phyloP scores from a whole-genome alignment of 2,888 invertebrate species.

The Philereme vetulata region DNA sequence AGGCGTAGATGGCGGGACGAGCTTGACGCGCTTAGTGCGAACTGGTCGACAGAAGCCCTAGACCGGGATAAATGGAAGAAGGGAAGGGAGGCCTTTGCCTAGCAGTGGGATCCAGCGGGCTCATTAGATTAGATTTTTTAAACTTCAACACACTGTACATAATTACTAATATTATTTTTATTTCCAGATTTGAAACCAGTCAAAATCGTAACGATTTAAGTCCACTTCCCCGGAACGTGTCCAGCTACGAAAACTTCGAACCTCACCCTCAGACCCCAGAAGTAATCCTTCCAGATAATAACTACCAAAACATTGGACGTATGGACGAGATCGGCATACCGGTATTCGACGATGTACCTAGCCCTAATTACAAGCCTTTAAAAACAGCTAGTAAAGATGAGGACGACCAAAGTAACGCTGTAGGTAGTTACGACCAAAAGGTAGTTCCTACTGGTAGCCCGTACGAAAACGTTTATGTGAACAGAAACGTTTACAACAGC shows the following conservation, averaged over 20 bases:
- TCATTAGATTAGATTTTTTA: too few relatives aligned
- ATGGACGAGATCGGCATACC: conserved; percentile 80
- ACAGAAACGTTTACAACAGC: conserved; percentile 60
- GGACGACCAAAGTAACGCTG: conserved; percentile 51
- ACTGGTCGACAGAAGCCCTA: too few relatives aligned
- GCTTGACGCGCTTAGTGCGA: too few relatives aligned
- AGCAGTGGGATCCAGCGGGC: too few relatives aligned
- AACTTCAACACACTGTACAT: too few relatives aligned
- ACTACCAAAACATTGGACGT: conserved; percentile 67
- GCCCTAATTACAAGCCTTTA: background rate
- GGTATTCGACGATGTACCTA: conserved; percentile 62
- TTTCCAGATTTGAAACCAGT: conserved; percentile 78
- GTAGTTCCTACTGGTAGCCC: conserved; percentile 58
- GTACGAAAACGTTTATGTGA: conserved; percentile 85
- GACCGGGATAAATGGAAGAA: too few relatives aligned
- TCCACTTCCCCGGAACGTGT: conserved; percentile 70
- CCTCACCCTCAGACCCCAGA: conserved; percentile 63
- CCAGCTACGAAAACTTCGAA: conserved; percentile 84
- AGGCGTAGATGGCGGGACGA: too few relatives aligned
- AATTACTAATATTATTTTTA: conserved; percentile 2
- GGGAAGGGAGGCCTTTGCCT: too few relatives aligned
- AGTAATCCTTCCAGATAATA: conserved; percentile 59
- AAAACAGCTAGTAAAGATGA: conserved; percentile 30
- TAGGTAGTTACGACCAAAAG: conserved; percentile 39
- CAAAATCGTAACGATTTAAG: conserved; percentile 61